Base-by-base conservation (phyloP, 1,140 invertebrate species). In the Drosophila aff. region DNA sequence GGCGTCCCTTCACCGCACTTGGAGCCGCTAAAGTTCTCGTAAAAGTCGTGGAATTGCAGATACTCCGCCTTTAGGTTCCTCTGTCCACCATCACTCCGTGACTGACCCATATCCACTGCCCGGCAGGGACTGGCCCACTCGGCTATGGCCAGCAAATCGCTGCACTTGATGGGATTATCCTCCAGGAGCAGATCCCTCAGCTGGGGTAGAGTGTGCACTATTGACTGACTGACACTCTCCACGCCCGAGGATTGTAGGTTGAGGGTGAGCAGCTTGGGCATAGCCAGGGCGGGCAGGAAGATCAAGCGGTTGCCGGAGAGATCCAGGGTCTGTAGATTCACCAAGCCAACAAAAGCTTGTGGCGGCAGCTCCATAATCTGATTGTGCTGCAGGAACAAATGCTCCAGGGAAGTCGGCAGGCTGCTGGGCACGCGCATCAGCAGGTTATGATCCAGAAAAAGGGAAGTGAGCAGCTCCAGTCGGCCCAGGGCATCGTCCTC, bases 401-500 rank as follows among this genome's bases (percentile, higher is more conserved):
- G 93, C 18, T 93, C 94, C 8, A 97, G 87, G 64, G 94, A 94
- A 44, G 94, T 93, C 6, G 96, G 95, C 31, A 97, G 87, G 90
- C 95, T 95, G 76, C 94, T 92, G 7, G 97, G 97, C 50, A 98
- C 93, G 8, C 92, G 93, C 7, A 86, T 91, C 26, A 98, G 93
- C 18, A 93, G 89, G 91, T 98, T 98, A 61, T 96, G 95, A 68
- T 96, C 96, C 10, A 98, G 93, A 91, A 97, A 96, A 15, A 99
- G 94, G 61, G 96, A 94, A 31, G 96, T 94, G 8, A 99, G 94
- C 79, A 96, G 95, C 80, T 97, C 96, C 21, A 98, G 92, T 40
- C 97, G 94, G 1, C 97, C 97, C 28, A 99, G 93, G 0, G 97
- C 97, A 81, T 98, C 97, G 38, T 98, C 97, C 92, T 98, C 97